Evolutionary conservation across 2,888 invertebrate species (phyloP), one percentile per base, ranked within the genome.

Genomic region (Anaspis maculata): DNA sequence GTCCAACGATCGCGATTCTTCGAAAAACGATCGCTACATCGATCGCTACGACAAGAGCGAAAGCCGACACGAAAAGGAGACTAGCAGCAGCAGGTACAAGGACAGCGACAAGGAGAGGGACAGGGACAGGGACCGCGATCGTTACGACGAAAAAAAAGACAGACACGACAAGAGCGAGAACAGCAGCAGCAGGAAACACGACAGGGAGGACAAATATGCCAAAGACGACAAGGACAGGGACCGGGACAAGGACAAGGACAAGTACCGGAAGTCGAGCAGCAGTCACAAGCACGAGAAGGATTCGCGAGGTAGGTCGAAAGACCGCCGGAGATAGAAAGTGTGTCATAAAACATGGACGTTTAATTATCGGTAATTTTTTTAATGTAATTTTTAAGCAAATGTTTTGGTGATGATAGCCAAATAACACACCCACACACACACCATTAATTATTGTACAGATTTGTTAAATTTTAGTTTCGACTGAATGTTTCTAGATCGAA

Each of bases 11-110:
- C 39, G 44, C 4, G 61, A 59, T 41, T n/a, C n/a, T n/a, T n/a
- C n/a, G n/a, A n/a, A n/a, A n/a, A 61, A 61, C 35, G 62, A 64
- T 30, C 49, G 62, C 3, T 63, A 64, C 34, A 63, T 64, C 16
- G 63, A 64, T 37, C 53, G 65, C 19, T 66, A 62, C 38, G 66
- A 67, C 25, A 62, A 61, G 33, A 57, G 61, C 29, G 55, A 57
- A 2, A 59, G 56, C 10, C 47, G 54, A 29, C 48, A 52, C 22
- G 47, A 50, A 14, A 52, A 48, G 27, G 51, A 55, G n/a, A n/a
- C n/a, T n/a, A n/a, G n/a, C n/a, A n/a, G n/a, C n/a, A n/a, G n/a
- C 11, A 11, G 22, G 25, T 44, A 46, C n/a, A 30, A 33, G 28
- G 46, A 50, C 27, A 47, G 27, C 22, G 51, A 55, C 25, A 52